Evolutionary conservation across 2,797 vertebrate species (phyloP).

Genomic region (Myoxocephalus aenaeus): DNA sequence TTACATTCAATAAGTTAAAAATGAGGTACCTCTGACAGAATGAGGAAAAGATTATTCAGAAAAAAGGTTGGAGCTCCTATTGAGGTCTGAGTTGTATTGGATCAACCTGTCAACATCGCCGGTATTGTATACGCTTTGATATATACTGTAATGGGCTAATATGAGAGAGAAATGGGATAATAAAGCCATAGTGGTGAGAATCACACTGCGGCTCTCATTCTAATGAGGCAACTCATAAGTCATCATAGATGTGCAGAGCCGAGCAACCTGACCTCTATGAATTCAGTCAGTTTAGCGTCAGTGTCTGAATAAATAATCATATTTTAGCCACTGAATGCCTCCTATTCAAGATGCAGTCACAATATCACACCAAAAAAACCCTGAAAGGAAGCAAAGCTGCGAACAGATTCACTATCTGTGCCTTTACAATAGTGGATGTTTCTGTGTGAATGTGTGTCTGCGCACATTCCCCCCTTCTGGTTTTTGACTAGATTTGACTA

Average conservation of each 20-base stretch:
- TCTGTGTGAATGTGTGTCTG: conserved; percentile 14
- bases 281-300: conserved; percentile 25
- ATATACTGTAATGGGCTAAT: conserved; percentile 46
- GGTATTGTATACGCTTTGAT: conserved; percentile 52
- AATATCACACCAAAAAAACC: conserved; percentile 23
- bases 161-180: conserved; percentile 47
- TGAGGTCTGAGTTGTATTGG: conserved; percentile 56
- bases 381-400: conserved; percentile 5
- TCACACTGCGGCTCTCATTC: conserved; percentile 48
- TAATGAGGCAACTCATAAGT: conserved; percentile 62
- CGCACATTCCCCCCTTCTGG: conserved; percentile 1
- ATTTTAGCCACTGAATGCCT: conserved; percentile 29
- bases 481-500: conserved; percentile 38
- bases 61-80: conserved; percentile 30
- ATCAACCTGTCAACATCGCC: conserved; percentile 63
- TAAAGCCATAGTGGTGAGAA: conserved; percentile 51
- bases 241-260: conserved; percentile 29
- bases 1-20: conserved; percentile 62
- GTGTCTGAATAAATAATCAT: conserved; percentile 43
- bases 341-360: conserved; percentile 23
- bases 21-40: conserved; percentile 47
- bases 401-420: conserved; percentile 15
- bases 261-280: conserved; percentile 44
- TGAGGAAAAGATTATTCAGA: conserved; percentile 14
- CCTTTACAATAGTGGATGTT: conserved; percentile 2